phyloP scores from a whole-genome alignment of 2,888 invertebrate species.

The Blera fallax region DNA sequence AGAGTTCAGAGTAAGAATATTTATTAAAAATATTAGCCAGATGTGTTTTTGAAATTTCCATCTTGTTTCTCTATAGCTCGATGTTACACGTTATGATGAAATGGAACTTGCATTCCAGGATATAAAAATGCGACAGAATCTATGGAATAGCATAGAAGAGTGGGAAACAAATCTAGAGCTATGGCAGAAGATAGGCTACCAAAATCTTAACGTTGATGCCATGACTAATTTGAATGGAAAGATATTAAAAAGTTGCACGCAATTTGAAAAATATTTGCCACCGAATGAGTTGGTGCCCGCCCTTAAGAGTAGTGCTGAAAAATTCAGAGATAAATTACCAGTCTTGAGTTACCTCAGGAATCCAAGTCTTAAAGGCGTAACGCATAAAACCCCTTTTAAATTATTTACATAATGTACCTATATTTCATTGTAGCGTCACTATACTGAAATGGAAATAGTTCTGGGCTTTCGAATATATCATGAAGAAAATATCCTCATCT shows the following conservation, averaged over 20 bases:
- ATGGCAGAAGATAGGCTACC: constrained; percentile 84
- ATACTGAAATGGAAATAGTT: constrained; percentile 90
- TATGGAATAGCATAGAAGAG: constrained; percentile 90
- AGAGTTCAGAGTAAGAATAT: constrained; percentile 87
- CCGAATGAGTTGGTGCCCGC: constrained; percentile 89
- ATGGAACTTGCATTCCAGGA: constrained; percentile 91
- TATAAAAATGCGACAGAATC: constrained; percentile 88
- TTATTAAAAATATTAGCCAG: not conserved
- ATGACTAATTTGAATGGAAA: constrained; percentile 86
- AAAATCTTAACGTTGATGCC: constrained; percentile 87
- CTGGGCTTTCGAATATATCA: constrained; percentile 88
- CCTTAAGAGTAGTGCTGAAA: constrained; percentile 89
- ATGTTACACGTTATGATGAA: constrained; percentile 91
- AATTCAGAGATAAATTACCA: constrained; percentile 90
- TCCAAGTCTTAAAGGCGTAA: constrained; percentile 86
- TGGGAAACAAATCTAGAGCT: constrained; percentile 87
- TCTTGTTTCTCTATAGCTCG: constrained; percentile 84
- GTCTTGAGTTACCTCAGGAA: constrained; percentile 91
- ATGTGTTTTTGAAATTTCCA: not conserved
- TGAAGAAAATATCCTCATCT: constrained; percentile 86
- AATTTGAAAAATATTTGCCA: constrained; percentile 92
- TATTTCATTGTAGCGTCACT: constrained; percentile 85
- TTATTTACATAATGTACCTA: not conserved
- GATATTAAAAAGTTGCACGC: constrained; percentile 88
- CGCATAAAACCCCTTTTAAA: not conserved